Conservation (phyloP, 2,888 invertebrate genomes). For the Lydus trimaculatus region DNA sequence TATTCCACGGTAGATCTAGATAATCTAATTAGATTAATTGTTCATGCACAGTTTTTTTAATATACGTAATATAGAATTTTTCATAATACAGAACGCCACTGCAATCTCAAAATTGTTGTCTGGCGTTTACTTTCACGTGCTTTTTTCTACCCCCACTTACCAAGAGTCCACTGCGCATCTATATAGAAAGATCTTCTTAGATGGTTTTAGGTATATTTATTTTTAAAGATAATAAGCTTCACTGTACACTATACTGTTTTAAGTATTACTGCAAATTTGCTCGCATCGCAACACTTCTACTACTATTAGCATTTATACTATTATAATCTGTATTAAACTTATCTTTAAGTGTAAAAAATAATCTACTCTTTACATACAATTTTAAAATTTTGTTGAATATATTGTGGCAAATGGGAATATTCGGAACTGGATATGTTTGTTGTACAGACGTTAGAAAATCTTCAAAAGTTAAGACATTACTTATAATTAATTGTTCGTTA, state of each 20-base stretch:
- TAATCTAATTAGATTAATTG: too few relatives aligned
- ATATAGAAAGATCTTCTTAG: too few relatives aligned
- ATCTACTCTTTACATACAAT: not conserved
- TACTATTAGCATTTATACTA: not conserved
- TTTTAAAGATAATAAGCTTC: not conserved
- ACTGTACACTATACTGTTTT: too few relatives aligned
- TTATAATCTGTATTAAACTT: not conserved
- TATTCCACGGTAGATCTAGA: too few relatives aligned
- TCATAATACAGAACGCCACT: too few relatives aligned
- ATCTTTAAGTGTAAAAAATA: not conserved
- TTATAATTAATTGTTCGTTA: not conserved
- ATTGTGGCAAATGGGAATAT: not conserved
- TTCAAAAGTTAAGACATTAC: not conserved
- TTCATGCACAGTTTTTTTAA: too few relatives aligned
- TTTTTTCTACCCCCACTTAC: too few relatives aligned
- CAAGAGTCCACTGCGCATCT: too few relatives aligned
- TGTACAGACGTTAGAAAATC: not conserved
- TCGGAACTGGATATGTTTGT: not conserved
- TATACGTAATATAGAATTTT: too few relatives aligned
- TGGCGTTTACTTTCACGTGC: too few relatives aligned
- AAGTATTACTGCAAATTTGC: not conserved
- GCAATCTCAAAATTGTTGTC: too few relatives aligned
- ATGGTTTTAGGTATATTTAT: too few relatives aligned
- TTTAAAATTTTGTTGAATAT: not conserved
- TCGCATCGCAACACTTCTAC: not conserved